These are phyloP conservation scores for Eurosta solidaginis DNA, from an alignment of 1,140 invertebrate species.

Conservation along the genomic window DNA sequence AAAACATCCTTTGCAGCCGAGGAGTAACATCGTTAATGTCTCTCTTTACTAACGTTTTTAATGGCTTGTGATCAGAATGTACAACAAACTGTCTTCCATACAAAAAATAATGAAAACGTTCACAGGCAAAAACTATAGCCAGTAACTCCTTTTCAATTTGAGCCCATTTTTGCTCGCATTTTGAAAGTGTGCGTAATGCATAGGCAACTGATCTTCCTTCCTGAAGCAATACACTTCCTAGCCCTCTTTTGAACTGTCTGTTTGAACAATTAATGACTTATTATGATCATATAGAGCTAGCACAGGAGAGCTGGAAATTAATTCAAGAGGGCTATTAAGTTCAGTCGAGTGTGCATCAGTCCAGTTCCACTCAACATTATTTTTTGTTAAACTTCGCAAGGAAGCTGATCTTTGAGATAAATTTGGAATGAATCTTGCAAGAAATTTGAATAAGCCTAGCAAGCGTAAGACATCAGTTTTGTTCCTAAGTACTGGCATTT, in stretches of 20 bases:
- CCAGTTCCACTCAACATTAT: constrained; percentile 43
- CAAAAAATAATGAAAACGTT: constrained; percentile 47
- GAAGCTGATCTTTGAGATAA: constrained; percentile 30
- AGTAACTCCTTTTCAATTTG: constrained; percentile 58
- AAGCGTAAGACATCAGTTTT: constrained; percentile 37
- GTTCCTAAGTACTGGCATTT: constrained; percentile 44
- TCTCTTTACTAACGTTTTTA: constrained; percentile 55
- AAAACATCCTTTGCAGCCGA: constrained; percentile 42
- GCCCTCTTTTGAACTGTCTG: constrained; percentile 38
- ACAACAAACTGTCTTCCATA: constrained; percentile 35
- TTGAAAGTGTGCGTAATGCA: constrained; percentile 46
- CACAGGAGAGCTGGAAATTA: constrained; percentile 37
- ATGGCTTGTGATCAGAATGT: constrained; percentile 61
- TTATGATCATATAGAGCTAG: constrained; percentile 33
- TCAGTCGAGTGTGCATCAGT: constrained; percentile 8
- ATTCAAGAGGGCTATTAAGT: constrained; percentile 38
- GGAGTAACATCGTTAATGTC: constrained; percentile 44
- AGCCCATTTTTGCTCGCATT: constrained; percentile 46
- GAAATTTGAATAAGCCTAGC: constrained; percentile 1
- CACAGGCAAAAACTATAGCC: constrained; percentile 44
- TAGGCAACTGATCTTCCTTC: constrained; percentile 41
- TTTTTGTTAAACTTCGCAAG: constrained; percentile 40
- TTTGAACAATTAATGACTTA: constrained; percentile 33
- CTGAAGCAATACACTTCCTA: constrained; percentile 45
- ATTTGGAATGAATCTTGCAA: constrained; percentile 38